Conservation (phyloP, 2,888 invertebrate species). For the Ethmia dodecea region DNA sequence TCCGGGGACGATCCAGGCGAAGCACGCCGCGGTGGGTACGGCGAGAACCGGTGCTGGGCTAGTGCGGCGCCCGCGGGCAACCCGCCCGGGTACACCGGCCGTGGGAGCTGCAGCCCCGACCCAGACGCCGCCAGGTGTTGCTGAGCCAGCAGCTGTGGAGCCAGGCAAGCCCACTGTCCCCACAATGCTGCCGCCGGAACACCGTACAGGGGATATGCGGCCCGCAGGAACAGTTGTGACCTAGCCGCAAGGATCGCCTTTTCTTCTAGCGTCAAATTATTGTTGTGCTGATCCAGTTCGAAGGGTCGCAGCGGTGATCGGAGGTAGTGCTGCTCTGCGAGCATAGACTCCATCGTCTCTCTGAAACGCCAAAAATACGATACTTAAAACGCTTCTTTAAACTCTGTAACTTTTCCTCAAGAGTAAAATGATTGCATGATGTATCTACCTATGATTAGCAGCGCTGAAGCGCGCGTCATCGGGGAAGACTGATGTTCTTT, state of each 20-base stretch:
- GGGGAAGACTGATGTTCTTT: constrained; percentile 70
- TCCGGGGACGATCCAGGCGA: constrained; percentile 79
- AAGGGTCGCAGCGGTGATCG: constrained; percentile 87
- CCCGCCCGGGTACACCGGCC: constrained; percentile 68
- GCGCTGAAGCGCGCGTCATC: constrained; percentile 73
- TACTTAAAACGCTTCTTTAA: constrained; percentile 2
- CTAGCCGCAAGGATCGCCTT: constrained; percentile 87
- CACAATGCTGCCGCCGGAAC: constrained; percentile 79
- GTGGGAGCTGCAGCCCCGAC: constrained; percentile 64
- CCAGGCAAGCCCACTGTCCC: constrained; percentile 85
- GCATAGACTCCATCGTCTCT: constrained; percentile 94
- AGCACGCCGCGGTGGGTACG: constrained; percentile 71
- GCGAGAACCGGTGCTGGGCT: constrained; percentile 79
- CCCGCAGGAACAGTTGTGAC: constrained; percentile 84
- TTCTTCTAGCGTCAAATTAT: constrained; percentile 85
- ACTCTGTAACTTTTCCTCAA: constrained; percentile 11
- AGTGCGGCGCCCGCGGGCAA: constrained; percentile 48
- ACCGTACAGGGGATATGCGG: constrained; percentile 80
- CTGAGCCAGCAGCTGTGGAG: constrained; percentile 81
- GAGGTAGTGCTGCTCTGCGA: constrained; percentile 90
- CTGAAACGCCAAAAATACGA: constrained; percentile 67
- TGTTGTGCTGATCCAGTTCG: constrained; percentile 83
- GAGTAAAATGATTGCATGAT: constrained; percentile 33
- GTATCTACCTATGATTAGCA: constrained; percentile 72
- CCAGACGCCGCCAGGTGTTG: constrained; percentile 79